Base-by-base conservation (phyloP, 2,113 vertebrate genomes). In the Pluvialis apricaria region DNA sequence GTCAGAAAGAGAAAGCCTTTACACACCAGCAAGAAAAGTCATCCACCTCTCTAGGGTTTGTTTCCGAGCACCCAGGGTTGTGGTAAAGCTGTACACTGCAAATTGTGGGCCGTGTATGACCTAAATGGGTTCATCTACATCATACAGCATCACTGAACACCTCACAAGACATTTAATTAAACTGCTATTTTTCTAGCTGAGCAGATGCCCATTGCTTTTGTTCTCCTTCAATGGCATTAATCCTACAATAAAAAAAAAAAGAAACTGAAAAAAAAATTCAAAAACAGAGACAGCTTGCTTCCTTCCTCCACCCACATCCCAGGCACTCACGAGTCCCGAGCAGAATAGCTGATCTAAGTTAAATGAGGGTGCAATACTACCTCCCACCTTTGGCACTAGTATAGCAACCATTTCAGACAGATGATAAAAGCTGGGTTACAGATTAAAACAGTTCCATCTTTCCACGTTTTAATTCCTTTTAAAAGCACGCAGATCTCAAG, bases 101-200 rank as follows among this genome's bases (percentile, higher is more conserved):
- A 25, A 60, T 13, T 15, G 17, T 0, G 11, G n/a, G 49, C 22
- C 38, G 4, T 0, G 10, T n/a, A 6, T 2, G 34, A 49, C 15
- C 18, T 66, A 36, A 45, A 64, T 2, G 49, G n/a, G 25, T 32
- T 70, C 76, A 47, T 8, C 55, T 28, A 51, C 38, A 44, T 42
- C 20, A 8, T 4, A 10, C 0, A 45, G 55, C n/a, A n/a, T 24
- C 58, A 21, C 71, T 10, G 38, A 76, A 11, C 24, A 13, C 38
- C 83, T 75, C 9, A 7, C n/a, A 36, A 85, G 60, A 38, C 17
- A 3, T 4, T n/a, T 55, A 34, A 12, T 6, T 8, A 28, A 58
- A 20, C 8, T 47, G 47, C 58, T 52, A 0, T 3, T 61, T 75
- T 60, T 34, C 69, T 70, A 82, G 54, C 28, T 28, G 61, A 75